phyloP scores from a whole-genome alignment of 30 jellyfish, hydroid and myxozoan genomes.

The Morbakka virulenta region DNA sequence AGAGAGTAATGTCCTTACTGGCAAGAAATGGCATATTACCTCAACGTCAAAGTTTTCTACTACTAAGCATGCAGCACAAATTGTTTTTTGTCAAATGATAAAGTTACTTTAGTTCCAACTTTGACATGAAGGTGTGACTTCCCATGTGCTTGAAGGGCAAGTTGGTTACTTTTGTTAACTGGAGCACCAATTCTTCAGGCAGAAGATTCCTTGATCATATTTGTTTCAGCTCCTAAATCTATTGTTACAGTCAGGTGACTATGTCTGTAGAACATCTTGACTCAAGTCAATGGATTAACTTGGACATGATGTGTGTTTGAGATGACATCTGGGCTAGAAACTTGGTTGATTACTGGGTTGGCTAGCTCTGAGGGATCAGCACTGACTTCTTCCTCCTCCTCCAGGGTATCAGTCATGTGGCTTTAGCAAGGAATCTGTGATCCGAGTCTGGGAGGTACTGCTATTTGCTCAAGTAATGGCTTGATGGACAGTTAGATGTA shows the following conservation, averaged over 20 bases:
- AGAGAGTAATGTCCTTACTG: too few species aligned
- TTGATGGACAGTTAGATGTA: neutral
- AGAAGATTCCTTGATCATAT: too few species aligned
- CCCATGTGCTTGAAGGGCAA: neutral
- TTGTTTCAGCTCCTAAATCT: too few species aligned
- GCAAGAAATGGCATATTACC: too few species aligned
- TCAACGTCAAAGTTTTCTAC: too few species aligned
- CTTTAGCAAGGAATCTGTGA: neutral
- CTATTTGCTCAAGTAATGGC: conserved; percentile 20
- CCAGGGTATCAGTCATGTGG: conserved; percentile 1
- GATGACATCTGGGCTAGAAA: neutral
- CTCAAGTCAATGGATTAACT: neutral
- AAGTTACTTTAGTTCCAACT: neutral
- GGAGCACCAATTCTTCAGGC: neutral
- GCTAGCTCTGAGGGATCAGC: neutral
- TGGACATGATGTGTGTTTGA: conserved; percentile 14
- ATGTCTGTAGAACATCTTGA: neutral
- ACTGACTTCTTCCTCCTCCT: neutral
- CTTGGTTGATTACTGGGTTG: neutral
- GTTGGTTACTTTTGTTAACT: neutral
- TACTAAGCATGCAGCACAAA: too few species aligned
- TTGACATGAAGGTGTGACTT: neutral
- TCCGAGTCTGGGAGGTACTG: neutral
- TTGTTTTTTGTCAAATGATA: too few species aligned
- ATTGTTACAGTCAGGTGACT: neutral